A percentile compares a stretch with the other conserved stretches of the same genome.
These are phyloP conservation scores for Phyllopteryx taeniolatus DNA, from an alignment of 2,113 vertebrate genomes.

Conservation along the genomic window DNA sequence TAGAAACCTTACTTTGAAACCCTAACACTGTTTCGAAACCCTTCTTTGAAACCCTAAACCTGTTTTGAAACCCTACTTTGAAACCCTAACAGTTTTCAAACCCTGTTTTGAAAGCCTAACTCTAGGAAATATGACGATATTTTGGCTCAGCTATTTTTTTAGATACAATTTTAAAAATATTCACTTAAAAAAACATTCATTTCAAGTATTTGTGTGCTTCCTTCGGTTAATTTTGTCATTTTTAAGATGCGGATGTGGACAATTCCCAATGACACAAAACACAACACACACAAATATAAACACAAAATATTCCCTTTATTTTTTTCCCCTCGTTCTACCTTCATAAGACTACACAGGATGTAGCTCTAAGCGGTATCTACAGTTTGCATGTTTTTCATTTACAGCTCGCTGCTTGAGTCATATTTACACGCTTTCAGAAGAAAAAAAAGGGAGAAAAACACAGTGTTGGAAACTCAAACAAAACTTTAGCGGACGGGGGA, in stretches of 20 bases:
- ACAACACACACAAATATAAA: constrained; percentile 75
- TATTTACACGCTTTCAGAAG: constrained; percentile 96
- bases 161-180: too few relatives aligned
- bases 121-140: too few relatives aligned
- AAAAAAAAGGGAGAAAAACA: constrained; percentile 83
- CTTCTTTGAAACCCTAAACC: too few relatives aligned
- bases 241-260: background rate
- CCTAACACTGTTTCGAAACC: too few relatives aligned
- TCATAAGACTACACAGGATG: constrained; percentile 91
- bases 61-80: too few relatives aligned
- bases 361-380: constrained; percentile 97
- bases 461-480: constrained; percentile 67
- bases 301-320: constrained; percentile 97
- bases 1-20: too few relatives aligned
- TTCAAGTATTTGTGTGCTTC: too few relatives aligned
- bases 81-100: too few relatives aligned
- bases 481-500: constrained; percentile 43
- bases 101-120: too few relatives aligned
- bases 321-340: constrained; percentile 85
- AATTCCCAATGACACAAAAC: background rate
- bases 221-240: background rate
- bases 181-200: too few relatives aligned
- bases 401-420: constrained; percentile 80
- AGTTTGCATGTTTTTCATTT: constrained; percentile 87
- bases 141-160: too few relatives aligned